Percentiles rank a stretch among this genome's conserved stretches.
Conservation (phyloP, 2,888 invertebrate genomes). For the Apamea epomidion region DNA sequence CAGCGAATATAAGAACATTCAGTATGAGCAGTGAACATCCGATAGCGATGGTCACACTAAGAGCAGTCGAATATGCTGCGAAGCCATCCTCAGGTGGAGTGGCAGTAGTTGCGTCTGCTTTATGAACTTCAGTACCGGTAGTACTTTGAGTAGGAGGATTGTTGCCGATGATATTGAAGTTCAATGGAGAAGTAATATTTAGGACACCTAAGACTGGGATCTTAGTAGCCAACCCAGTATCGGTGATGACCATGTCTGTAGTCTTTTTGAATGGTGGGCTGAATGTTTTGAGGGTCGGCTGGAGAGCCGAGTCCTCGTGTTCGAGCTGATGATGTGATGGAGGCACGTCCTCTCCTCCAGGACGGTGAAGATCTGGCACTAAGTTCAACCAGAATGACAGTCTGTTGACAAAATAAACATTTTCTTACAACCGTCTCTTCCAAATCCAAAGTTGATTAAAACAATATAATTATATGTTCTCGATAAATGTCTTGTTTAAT, state of each 20-base stretch:
- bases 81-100: slow-evolving; percentile 96
- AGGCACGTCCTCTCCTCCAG: slow-evolving; percentile 96
- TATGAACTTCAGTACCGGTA: slow-evolving; percentile 78
- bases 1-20: slow-evolving; percentile 98
- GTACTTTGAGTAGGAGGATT: slow-evolving; percentile 84
- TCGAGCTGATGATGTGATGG: slow-evolving; percentile 96
- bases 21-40: slow-evolving; percentile 97
- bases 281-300: slow-evolving; percentile 90
- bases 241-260: slow-evolving; percentile 86
- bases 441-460: slow-evolving; percentile 21
- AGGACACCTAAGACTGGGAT: slow-evolving; percentile 81
- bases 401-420: slow-evolving; percentile 80
- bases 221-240: slow-evolving; percentile 84
- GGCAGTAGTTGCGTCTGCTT: slow-evolving; percentile 86
- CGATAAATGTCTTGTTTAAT: not conserved
- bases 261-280: slow-evolving; percentile 90
- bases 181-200: slow-evolving; percentile 85
- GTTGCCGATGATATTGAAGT: slow-evolving; percentile 83
- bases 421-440: slow-evolving; percentile 2
- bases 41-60: slow-evolving; percentile 98
- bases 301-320: slow-evolving; percentile 92
- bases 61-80: slow-evolving; percentile 96
- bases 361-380: slow-evolving; percentile 97
- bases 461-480: slow-evolving; percentile 5
- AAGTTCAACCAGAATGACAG: slow-evolving; percentile 98